Conservation (phyloP, 1,140 invertebrate genomes). For the Drosophila mojavensis region DNA sequence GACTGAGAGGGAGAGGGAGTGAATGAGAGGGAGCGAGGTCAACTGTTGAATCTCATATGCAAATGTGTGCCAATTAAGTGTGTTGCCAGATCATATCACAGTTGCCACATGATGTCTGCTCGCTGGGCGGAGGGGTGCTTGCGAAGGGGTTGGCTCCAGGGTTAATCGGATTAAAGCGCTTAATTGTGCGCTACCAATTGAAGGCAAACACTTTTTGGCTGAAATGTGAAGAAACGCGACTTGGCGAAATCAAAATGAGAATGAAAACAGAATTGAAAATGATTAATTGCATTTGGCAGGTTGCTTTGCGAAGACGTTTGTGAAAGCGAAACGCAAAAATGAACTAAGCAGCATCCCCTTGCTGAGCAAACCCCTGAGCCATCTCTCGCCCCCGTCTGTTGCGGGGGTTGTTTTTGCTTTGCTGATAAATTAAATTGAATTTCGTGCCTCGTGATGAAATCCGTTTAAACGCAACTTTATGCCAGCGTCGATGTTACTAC, state of each 20-base stretch:
- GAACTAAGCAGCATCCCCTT: not conserved
- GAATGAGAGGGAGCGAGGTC: no score
- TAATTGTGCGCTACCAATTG: not conserved
- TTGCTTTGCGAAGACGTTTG: constrained; percentile 7
- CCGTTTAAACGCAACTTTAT: constrained; percentile 74
- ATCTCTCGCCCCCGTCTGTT: not conserved
- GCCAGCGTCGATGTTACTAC: not conserved
- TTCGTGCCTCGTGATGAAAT: constrained; percentile 65
- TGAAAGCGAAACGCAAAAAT: not conserved
- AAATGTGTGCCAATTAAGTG: constrained; percentile 14
- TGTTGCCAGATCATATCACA: constrained; percentile 8
- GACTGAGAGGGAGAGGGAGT: not conserved
- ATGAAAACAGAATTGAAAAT: constrained; percentile 53
- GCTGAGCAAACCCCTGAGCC: not conserved
- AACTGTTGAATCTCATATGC: constrained; percentile 20
- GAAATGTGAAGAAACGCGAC: not conserved
- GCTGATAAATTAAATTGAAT: constrained; percentile 78
- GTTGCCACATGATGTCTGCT: constrained; percentile 2
- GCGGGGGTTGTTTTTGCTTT: constrained; percentile 37
- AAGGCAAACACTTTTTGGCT: not conserved
- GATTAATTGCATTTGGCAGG: constrained; percentile 73
- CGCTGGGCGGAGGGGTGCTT: no score
- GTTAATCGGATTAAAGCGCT: constrained; percentile 1
- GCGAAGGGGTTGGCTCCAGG: no score
- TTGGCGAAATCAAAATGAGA: not conserved